Base-by-base conservation (phyloP, 2,888 invertebrate species). In the Leucophenga maculata region DNA sequence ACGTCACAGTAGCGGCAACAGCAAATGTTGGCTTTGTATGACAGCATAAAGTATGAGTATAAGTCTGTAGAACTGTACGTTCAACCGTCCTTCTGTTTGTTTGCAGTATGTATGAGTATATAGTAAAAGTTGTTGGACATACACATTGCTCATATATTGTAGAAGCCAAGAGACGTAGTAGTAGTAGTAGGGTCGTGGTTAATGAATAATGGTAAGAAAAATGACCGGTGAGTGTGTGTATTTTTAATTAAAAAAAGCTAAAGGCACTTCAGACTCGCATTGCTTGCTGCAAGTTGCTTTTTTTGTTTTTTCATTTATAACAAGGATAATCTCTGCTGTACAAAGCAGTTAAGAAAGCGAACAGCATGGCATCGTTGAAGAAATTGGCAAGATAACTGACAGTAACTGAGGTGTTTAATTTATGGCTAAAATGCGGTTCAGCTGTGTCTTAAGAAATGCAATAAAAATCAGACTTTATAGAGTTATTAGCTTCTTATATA, bases 241-340 rank as follows among this genome's bases (percentile, higher is more conserved):
- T 79, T 82, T 80, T 73, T 82, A 80, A 80, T 80, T 80, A 80
- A 78, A 81, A 82, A 82, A 77, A 26, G 26, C 62, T 78, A 60
- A 79, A 77, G 79, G 75, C 75, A 75, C 74, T 71, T 76, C 77
- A 67, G 32, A 69, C 16, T 48, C 16, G n/a, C n/a, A n/a, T n/a
- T n/a, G 13, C 16, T 13, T 14, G n/a, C 18, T 50, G 50, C 13
- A 50, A 71, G 68, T 62, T 66, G 64, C 65, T 73, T 32, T 32
- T 32, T 32, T 11, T 3, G 8, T 9, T 6, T 39, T 39, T 39
- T 39, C 1, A 1, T 11, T 39, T 39, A 39, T 39, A 6, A 39
- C 39, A 39, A 39, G 39, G 3, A 39, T 39, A 39, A 39, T 39
- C 39, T 39, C 9, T 39, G 39, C 39, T 8, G 8, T 39, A 39